Conservation (phyloP, 2,888 invertebrate species). For the Allacma fusca region DNA sequence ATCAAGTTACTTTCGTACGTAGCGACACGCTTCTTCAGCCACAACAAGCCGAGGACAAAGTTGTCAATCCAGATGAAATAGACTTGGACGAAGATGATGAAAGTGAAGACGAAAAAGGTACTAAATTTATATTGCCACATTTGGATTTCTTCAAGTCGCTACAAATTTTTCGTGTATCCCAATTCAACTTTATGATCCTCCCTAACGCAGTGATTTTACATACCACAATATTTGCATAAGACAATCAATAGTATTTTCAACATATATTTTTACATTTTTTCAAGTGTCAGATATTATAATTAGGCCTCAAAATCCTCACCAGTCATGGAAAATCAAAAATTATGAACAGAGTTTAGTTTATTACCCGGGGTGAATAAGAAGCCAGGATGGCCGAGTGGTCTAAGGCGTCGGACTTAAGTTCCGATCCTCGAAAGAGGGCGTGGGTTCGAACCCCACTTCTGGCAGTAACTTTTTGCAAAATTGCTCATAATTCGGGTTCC, state of each 20-base stretch:
- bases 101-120: conserved; percentile 65
- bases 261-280: neutral
- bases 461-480: conserved; percentile 65
- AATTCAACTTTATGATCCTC: no score
- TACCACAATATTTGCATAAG: no score
- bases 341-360: neutral
- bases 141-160: neutral
- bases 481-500: no score
- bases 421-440: conserved; percentile 74
- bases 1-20: conserved; percentile 75
- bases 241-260: no score
- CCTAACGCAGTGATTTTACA: no score
- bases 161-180: no score
- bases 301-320: neutral
- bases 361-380: neutral
- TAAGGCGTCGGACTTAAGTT: conserved; percentile 76
- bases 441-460: conserved; percentile 76
- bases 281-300: neutral
- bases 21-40: conserved; percentile 78
- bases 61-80: conserved; percentile 68
- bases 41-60: conserved; percentile 70
- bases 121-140: conserved; percentile 4
- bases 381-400: conserved; percentile 76
- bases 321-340: neutral
- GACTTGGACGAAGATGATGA: conserved; percentile 66